Evolutionary conservation across 2,888 invertebrate genomes (phyloP).

Genomic region (Ctena decussata): DNA sequence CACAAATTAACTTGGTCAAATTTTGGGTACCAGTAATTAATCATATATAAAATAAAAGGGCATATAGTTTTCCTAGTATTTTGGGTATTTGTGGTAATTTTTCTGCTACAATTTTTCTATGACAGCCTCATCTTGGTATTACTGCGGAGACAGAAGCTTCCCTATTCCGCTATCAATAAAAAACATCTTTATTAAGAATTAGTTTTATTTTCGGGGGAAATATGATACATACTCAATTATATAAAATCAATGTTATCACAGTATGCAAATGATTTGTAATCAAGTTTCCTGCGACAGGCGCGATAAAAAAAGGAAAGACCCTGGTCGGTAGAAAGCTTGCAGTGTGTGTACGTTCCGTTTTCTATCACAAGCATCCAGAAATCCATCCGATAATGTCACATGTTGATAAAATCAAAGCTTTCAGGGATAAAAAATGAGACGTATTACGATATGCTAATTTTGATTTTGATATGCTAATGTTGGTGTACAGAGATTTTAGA

Average conservation of each 20-base stretch:
- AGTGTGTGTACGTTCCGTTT: conserved; percentile 24
- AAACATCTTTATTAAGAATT: conserved; percentile 10
- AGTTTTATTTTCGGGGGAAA: conserved; percentile 37
- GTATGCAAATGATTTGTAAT: conserved; percentile 67
- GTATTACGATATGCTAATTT: conserved; percentile 71
- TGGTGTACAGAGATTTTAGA: conserved; percentile 55
- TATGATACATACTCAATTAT: conserved; percentile 65
- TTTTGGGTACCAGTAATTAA: no score
- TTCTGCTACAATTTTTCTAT: no score
- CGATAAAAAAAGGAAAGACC: conserved; percentile 58
- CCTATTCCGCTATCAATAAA: not conserved
- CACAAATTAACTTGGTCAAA: no score
- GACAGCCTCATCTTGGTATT: no score
- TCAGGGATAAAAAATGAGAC: conserved; percentile 64
- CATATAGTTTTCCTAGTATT: no score
- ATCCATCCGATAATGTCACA: conserved; percentile 51
- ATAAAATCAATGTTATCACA: conserved; percentile 69
- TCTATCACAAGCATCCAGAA: conserved; percentile 1
- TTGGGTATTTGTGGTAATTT: no score
- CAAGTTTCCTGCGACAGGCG: conserved; percentile 57
- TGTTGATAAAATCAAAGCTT: conserved; percentile 54
- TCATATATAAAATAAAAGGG: no score
- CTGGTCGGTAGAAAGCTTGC: conserved; percentile 61
- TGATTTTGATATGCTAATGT: conserved; percentile 64
- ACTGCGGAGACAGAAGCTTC: no score